These are phyloP conservation scores for Notolabrus celidotus DNA, from an alignment of 2,797 vertebrate species.

Conservation along the genomic window DNA sequence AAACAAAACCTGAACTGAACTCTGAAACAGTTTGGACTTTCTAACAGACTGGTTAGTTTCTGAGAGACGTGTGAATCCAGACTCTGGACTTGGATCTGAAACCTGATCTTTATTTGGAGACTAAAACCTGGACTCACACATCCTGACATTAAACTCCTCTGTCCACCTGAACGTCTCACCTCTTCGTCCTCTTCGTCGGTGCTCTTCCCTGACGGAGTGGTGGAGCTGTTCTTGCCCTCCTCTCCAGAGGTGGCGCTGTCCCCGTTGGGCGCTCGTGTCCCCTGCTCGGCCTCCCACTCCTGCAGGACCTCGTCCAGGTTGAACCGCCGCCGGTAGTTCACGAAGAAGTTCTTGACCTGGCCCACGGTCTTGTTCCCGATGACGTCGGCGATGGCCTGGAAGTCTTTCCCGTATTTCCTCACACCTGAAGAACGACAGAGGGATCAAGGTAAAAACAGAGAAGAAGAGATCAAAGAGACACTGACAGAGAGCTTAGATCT, in stretches of 20 bases:
- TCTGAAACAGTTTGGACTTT: too few relatives aligned
- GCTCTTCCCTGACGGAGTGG: slow-evolving; percentile 95
- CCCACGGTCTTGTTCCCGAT: slow-evolving; percentile 99
- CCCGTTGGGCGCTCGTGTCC: slow-evolving; percentile 92
- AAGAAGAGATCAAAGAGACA: background rate
- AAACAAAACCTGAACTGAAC: too few relatives aligned
- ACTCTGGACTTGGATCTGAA: too few relatives aligned
- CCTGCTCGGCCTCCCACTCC: slow-evolving; percentile 99
- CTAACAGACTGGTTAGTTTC: too few relatives aligned
- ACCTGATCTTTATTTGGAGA: too few relatives aligned
- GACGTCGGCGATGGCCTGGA: slow-evolving; percentile 99
- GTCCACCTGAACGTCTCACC: slow-evolving; percentile 53
- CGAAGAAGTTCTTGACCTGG: slow-evolving; percentile 98
- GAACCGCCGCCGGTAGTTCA: slow-evolving; percentile 99
- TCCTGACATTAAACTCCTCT: too few relatives aligned
- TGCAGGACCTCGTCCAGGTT: slow-evolving; percentile 99
- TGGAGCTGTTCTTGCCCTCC: slow-evolving; percentile 94
- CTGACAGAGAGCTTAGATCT: too few relatives aligned
- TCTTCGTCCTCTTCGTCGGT: slow-evolving; percentile 97
- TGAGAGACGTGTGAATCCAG: too few relatives aligned
- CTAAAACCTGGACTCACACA: too few relatives aligned
- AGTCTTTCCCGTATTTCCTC: slow-evolving; percentile 99
- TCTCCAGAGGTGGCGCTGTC: slow-evolving; percentile 93
- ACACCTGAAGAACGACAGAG: slow-evolving; percentile 85
- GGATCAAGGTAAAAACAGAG: background rate